A percentile compares a stretch with the other conserved stretches of the same genome.
Evolutionary conservation across 1,140 invertebrate species (phyloP).

Genomic region (Anadara kagoshimensis): DNA sequence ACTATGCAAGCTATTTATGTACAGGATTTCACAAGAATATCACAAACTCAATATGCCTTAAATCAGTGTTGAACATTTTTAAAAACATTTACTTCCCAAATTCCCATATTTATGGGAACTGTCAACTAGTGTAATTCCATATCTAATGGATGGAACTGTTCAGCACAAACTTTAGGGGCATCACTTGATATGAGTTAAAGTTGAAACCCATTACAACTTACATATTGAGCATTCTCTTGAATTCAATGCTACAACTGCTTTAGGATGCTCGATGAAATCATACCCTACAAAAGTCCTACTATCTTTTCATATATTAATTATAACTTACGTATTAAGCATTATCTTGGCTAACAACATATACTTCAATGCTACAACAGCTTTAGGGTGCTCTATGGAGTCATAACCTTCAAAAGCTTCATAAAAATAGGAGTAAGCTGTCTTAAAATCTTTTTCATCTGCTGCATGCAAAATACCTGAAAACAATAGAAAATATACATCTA

Average conservation of each 20-base stretch:
- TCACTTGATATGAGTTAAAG: no score
- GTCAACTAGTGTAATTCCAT: no score
- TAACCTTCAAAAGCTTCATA: slow-evolving; percentile 99
- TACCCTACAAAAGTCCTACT: slow-evolving; percentile 81
- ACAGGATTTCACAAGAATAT: no score
- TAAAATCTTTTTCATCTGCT: slow-evolving; percentile 99
- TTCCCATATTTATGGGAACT: no score
- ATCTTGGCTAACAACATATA: slow-evolving; percentile 99
- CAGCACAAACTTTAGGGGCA: no score
- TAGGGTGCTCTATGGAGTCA: slow-evolving; percentile 92
- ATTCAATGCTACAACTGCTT: slow-evolving; percentile 94
- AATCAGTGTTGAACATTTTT: no score
- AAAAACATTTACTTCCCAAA: no score
- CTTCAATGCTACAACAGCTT: slow-evolving; percentile 94
- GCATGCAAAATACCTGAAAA: slow-evolving; percentile 92
- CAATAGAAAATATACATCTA: neutral
- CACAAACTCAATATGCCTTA: no score
- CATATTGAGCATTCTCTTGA: slow-evolving; percentile 98
- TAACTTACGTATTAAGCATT: slow-evolving; percentile 88
- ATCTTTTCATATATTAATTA: neutral
- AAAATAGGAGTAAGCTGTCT: slow-evolving; percentile 99
- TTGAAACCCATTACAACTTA: slow-evolving; percentile 72
- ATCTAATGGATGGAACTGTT: no score
- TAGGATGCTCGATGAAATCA: slow-evolving; percentile 93
- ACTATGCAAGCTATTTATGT: no score